Evolutionary conservation across 2,797 vertebrate species (phyloP).

Genomic region (Cyclura pinguis): DNA sequence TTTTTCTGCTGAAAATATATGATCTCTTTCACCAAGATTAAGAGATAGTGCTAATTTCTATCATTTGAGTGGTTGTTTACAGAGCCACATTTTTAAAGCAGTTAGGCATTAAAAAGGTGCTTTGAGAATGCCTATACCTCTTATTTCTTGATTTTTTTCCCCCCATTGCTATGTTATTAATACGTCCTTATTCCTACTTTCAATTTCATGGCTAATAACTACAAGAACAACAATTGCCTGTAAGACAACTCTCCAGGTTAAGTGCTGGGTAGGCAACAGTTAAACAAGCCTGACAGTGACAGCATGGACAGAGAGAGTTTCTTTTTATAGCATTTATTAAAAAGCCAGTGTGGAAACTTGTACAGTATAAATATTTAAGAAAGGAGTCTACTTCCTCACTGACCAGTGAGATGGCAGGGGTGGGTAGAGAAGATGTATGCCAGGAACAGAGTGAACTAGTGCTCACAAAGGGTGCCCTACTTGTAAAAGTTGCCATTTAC

Average conservation of each 20-base stretch:
- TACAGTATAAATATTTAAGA: background rate
- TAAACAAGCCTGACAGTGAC: background rate
- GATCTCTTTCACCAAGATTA: conserved; percentile 14
- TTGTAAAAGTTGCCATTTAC: too few species aligned
- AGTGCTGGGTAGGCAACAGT: background rate
- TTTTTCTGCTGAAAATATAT: background rate
- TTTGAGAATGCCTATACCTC: background rate
- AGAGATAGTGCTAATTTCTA: background rate
- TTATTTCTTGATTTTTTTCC: conserved; percentile 14
- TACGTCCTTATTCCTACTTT: background rate
- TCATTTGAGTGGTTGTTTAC: background rate
- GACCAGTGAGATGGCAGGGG: background rate
- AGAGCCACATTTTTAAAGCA: background rate
- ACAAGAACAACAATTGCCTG: background rate
- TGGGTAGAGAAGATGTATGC: background rate
- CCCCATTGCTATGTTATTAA: background rate
- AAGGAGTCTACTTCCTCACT: background rate
- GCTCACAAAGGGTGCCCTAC: background rate
- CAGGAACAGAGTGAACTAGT: background rate
- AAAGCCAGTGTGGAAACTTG: background rate
- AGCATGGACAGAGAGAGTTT: background rate
- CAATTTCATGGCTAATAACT: conserved; percentile 2
- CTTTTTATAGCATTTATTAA: background rate
- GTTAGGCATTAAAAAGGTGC: background rate
- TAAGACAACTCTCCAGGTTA: background rate